phyloP scores from a whole-genome alignment of 2,888 invertebrate species.

The Cyaniris semiargus region DNA sequence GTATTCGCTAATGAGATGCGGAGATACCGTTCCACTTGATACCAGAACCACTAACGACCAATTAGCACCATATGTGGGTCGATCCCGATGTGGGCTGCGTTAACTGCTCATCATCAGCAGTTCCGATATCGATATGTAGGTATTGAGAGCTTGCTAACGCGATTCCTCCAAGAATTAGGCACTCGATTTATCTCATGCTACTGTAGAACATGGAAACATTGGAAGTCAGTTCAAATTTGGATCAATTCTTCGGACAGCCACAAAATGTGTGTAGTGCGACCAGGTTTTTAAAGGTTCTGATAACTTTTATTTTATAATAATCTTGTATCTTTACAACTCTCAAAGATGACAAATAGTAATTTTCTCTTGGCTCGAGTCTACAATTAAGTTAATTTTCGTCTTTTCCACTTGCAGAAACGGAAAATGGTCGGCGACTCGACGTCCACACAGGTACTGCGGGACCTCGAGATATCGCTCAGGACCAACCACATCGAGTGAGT shows the following conservation, averaged over 20 bases:
- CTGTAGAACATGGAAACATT: no score
- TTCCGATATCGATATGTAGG: background rate
- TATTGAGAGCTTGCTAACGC: no score
- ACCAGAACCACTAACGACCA: slow-evolving; percentile 34
- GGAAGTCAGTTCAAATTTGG: no score
- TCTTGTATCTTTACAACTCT: no score
- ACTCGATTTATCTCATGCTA: no score
- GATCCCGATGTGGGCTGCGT: slow-evolving; percentile 5
- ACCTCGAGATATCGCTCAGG: slow-evolving; percentile 98
- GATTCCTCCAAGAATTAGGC: no score
- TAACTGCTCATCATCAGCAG: background rate
- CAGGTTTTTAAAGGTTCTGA: no score
- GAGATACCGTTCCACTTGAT: slow-evolving; percentile 33
- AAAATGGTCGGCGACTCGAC: slow-evolving; percentile 98
- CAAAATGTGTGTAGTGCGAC: no score
- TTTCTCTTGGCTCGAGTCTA: no score
- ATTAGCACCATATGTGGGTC: slow-evolving; percentile 17
- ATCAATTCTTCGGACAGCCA: no score
- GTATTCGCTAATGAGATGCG: slow-evolving; percentile 22
- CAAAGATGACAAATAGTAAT: no score
- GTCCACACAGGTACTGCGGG: slow-evolving; percentile 98
- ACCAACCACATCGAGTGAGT: slow-evolving; percentile 99
- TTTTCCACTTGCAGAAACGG: slow-evolving; percentile 88
- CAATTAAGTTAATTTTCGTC: background rate
- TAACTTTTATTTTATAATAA: no score